Evolutionary conservation across 2,888 invertebrate genomes (phyloP).

Genomic region (Tinea pellionella): DNA sequence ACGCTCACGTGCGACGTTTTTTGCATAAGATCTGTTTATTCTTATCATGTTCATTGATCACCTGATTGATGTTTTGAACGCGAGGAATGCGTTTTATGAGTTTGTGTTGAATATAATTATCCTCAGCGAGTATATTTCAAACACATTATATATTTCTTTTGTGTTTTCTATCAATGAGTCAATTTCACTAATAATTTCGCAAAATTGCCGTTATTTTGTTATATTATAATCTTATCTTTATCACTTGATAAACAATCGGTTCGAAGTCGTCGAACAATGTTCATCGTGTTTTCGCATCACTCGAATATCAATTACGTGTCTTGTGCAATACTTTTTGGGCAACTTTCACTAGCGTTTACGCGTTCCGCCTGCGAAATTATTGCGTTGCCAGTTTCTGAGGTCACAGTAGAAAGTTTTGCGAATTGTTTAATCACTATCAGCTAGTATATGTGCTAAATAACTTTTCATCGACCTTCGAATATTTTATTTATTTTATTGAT

Average conservation of each 20-base stretch:
- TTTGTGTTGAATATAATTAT: neutral
- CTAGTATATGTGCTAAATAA: conserved; percentile 12
- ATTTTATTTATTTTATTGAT: neutral
- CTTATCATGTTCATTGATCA: neutral
- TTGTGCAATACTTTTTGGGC: conserved; percentile 68
- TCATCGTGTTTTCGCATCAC: conserved; percentile 43
- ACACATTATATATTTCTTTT: too few relatives aligned
- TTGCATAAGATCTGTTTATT: conserved; percentile 14
- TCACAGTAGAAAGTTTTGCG: conserved; percentile 57
- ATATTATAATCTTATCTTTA: too few relatives aligned
- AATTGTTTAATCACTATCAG: conserved; percentile 21
- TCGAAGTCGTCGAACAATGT: neutral
- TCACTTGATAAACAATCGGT: neutral
- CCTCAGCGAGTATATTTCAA: too few relatives aligned
- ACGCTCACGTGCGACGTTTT: conserved; percentile 30
- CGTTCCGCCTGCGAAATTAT: conserved; percentile 58
- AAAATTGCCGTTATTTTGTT: too few relatives aligned
- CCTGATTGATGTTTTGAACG: conserved; percentile 3
- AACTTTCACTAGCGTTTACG: conserved; percentile 65
- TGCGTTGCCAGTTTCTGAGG: conserved; percentile 53
- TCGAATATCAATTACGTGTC: conserved; percentile 62
- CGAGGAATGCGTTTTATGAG: conserved; percentile 4
- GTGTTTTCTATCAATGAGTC: too few relatives aligned
- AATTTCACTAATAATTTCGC: too few relatives aligned
- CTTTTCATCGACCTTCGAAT: neutral